Evolutionary conservation across 2,797 vertebrate genomes (phyloP).

Genomic region (Synanceia verrucosa): DNA sequence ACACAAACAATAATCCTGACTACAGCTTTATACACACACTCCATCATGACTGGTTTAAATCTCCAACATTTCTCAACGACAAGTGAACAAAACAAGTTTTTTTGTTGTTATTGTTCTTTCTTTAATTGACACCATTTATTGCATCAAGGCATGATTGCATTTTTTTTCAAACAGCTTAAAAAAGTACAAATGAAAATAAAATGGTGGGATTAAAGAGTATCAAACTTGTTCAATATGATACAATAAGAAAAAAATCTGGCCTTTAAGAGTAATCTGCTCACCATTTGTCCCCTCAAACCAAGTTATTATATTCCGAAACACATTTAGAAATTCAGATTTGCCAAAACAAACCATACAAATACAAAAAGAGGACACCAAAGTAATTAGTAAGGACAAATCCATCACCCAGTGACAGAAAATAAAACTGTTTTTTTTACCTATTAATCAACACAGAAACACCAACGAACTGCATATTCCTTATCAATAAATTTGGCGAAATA

Average conservation of each 20-base stretch:
- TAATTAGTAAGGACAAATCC: constrained; percentile 50
- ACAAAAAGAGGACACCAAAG: constrained; percentile 40
- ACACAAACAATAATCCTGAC: constrained; percentile 14
- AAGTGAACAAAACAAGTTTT: background rate
- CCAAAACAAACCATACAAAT: constrained; percentile 49
- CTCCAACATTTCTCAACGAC: constrained; percentile 6
- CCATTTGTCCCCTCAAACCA: constrained; percentile 31
- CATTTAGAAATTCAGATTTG: constrained; percentile 37
- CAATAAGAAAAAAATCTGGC: constrained; percentile 60
- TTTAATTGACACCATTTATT: constrained; percentile 82
- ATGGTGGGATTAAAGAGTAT: constrained; percentile 65
- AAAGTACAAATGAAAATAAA: constrained; percentile 78
- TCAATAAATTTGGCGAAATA: constrained; percentile 66
- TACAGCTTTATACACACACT: background rate
- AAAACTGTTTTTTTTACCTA: constrained; percentile 20
- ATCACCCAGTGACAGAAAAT: constrained; percentile 65
- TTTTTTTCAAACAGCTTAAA: constrained; percentile 74
- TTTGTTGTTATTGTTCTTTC: constrained; percentile 27
- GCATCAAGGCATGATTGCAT: constrained; percentile 81
- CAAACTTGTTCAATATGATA: constrained; percentile 66
- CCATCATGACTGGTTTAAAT: background rate
- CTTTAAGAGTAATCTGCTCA: constrained; percentile 35
- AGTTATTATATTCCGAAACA: constrained; percentile 25
- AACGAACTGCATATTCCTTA: constrained; percentile 69
- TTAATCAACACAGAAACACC: constrained; percentile 57